phyloP scores from a whole-genome alignment of 2,797 vertebrate genomes.

The Chaetophractus vellerosus region DNA sequence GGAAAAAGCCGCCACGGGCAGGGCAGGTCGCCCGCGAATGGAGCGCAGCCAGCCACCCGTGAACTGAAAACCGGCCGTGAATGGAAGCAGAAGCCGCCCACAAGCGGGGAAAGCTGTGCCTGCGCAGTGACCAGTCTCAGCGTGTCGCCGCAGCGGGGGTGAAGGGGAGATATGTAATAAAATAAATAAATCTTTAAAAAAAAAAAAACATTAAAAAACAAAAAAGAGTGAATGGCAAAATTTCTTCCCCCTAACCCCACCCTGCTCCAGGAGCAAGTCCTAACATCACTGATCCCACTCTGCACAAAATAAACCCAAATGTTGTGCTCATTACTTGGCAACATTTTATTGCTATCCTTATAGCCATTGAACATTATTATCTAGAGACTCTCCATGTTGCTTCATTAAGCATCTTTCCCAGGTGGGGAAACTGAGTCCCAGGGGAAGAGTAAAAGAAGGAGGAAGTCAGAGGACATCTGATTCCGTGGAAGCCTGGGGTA shows the following conservation, averaged over 20 bases:
- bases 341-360: background rate
- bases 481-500: too few species aligned
- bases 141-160: too few species aligned
- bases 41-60: too few species aligned
- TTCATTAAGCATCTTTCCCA: background rate
- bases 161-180: too few species aligned
- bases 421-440: background rate
- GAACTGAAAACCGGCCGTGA: too few species aligned
- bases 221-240: background rate
- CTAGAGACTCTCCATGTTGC: background rate
- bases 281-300: accelerated
- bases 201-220: too few species aligned
- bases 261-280: background rate
- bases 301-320: background rate
- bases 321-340: background rate
- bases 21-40: too few species aligned
- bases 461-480: background rate
- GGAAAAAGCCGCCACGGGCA: too few species aligned
- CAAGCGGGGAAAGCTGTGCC: too few species aligned
- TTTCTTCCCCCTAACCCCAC: background rate
- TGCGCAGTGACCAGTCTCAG: too few species aligned
- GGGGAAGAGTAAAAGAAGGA: background rate
- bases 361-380: background rate
- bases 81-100: too few species aligned
- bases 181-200: too few species aligned